Evolutionary conservation across 1,140 invertebrate genomes (phyloP).

Genomic region (Tribolium madens): DNA sequence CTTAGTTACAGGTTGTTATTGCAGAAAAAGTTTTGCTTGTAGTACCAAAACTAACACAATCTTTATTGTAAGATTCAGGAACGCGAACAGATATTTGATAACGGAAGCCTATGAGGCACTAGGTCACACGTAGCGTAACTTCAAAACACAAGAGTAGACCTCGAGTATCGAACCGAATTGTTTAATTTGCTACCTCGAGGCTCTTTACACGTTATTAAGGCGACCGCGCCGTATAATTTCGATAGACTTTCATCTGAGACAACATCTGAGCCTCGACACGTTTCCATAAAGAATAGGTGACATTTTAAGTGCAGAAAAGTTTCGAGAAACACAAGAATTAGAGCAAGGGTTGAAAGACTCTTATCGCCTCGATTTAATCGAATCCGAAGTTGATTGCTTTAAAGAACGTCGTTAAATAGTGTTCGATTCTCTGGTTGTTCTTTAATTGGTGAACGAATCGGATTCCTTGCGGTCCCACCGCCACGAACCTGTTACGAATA

Average conservation of each 20-base stretch:
- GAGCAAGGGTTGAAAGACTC: constrained; percentile 6
- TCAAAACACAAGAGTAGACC: constrained; percentile 9
- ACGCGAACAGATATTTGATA: background rate
- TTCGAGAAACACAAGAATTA: background rate
- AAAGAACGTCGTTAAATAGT: constrained; percentile 14
- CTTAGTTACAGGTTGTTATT: too few species aligned
- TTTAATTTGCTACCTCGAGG: constrained; percentile 24
- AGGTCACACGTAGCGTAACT: background rate
- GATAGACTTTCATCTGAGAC: background rate
- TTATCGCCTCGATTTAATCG: constrained; percentile 20
- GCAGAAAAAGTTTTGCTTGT: background rate
- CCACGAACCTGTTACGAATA: constrained; percentile 23
- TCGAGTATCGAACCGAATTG: constrained; percentile 31
- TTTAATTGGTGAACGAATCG: constrained; percentile 1
- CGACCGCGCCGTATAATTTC: constrained; percentile 10
- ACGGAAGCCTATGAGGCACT: background rate
- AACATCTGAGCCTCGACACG: constrained; percentile 9
- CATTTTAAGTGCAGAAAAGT: background rate
- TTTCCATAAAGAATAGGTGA: background rate
- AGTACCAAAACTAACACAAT: background rate
- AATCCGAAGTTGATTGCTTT: constrained; percentile 26
- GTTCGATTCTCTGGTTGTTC: background rate
- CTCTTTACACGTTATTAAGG: constrained; percentile 21
- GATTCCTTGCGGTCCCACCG: background rate
- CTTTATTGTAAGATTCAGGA: background rate